These are phyloP conservation scores for Clepsis dumicolana DNA, from an alignment of 2,888 invertebrate genomes.

Conservation along the genomic window DNA sequence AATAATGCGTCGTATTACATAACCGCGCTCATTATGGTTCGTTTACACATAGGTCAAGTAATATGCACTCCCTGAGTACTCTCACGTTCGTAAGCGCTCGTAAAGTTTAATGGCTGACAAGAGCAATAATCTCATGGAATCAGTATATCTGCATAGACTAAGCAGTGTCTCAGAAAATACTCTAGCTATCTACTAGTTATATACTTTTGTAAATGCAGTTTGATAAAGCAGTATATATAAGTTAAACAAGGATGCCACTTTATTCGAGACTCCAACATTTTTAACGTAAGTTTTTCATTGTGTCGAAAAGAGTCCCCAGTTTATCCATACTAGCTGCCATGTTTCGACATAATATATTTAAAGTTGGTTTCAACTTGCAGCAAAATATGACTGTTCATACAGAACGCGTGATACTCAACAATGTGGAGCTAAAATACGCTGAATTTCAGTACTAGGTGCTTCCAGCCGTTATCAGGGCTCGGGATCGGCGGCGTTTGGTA, in stretches of 20 bases:
- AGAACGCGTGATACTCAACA: not conserved
- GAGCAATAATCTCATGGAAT: constrained; percentile 1
- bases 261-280: no score
- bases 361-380: no score
- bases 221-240: no score
- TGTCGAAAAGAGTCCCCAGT: no score
- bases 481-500: constrained; percentile 51
- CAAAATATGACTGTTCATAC: no score
- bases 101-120: not conserved
- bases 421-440: constrained; percentile 13
- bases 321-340: no score
- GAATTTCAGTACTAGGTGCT: constrained; percentile 53
- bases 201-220: no score
- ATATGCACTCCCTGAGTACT: constrained; percentile 32
- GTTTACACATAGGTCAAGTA: constrained; percentile 20
- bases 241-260: no score
- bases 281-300: no score
- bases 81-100: constrained; percentile 9
- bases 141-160: not conserved
- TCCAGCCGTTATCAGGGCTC: constrained; percentile 57
- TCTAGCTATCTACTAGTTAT: no score
- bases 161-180: no score
- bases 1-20: not conserved
- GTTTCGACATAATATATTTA: no score
- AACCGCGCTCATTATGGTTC: not conserved